Base-by-base conservation (phyloP, 2,797 vertebrate genomes). In the Pseudocheirus occidentalis region DNA sequence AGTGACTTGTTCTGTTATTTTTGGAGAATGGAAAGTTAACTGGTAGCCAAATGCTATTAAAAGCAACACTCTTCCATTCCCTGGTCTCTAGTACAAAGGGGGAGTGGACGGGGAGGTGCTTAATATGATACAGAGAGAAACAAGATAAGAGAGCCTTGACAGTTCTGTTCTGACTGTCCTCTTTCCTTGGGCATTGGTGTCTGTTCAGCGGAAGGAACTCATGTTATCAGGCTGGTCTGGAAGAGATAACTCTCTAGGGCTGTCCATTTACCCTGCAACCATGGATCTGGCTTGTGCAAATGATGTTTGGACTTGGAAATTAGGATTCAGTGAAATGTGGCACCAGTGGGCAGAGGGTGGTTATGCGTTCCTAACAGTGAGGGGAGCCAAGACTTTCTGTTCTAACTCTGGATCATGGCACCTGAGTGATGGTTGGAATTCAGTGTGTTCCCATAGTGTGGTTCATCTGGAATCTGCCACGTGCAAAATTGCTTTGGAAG, bases 241-340 rank as follows among this genome's bases (percentile, higher is more conserved):
- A 73, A 73, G 66, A 40, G 97, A 97, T 92, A 40, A 96, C 0
- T 46, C 94, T 92, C 96, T 53, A 92, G n/a, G 94, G 95, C 94
- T 97, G 96, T 92, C 53, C 92, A 96, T 95, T 59, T 97, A 97
- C 92, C 94, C 93, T 46, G 97, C 96, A 96, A 13, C 95, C 95
- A 95, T 96, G 96, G 73, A 40, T 96, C 96, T 97, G 93, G 96
- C 97, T 97, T 73, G 92, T 96, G 97, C 95, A 46, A 94, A 95
- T 40, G 0, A 91, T 95, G 97, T 98, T 97, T 98, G 97, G 97
- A 98, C 98, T 96, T 93, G 98, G 98, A 97, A 98, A 96, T 97
- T 97, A 96, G 94, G 97, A 98, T 98, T 98, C 98, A 98, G 97
- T 98, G 97, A 98, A 97, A 98, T 96, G 97, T 95, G 97, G 94